Base-by-base conservation (phyloP, 2,113 vertebrate species). In the Lanius ludovicianus region DNA sequence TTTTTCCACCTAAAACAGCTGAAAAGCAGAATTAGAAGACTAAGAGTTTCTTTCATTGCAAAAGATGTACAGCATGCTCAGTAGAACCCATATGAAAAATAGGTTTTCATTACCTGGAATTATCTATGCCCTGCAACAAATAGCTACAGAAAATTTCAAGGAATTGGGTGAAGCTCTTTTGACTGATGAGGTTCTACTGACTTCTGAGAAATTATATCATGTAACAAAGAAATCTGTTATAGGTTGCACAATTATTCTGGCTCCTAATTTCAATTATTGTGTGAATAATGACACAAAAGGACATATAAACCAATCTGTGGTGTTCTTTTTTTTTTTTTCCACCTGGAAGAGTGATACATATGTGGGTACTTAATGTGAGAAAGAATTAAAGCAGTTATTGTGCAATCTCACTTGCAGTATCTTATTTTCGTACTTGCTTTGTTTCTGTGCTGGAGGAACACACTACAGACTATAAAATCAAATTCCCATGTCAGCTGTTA, bases 191-290 rank as follows among this genome's bases (percentile, higher is more conserved):
- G 30, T 47, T 89, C 74, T 62, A 50, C n/a, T 0, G 0, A 53
- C 8, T 95, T 95, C 91, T 76, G 28, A 84, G 86, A 92, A 97
- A 91, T 82, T 49, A 52, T 6, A 18, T 87, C 76, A 87, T 39
- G 12, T 31, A 79, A 68, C 41, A 91, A 67, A 89, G 94, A 91
- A 91, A 85, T 62, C 70, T 84, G 30, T 68, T 77, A 24, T 0
- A 87, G 25, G 33, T 91, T 94, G 63, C 81, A 76, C 91, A 91
- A 87, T 76, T 87, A 44, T 47, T 91, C 77, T 93, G 84, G 57
- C 70, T 87, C 70, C 84, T 91, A 62, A 76, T 79, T 89, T 73
- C 70, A 84, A 52, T 75, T 82, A 68, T 30, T 82, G 41, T 23
- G 39, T 76, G 37, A 76, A 41, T 30, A 82, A 91, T 68, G 53